Evolutionary conservation across 2,888 invertebrate species (phyloP).

Genomic region (Margaritifera margaritifera): DNA sequence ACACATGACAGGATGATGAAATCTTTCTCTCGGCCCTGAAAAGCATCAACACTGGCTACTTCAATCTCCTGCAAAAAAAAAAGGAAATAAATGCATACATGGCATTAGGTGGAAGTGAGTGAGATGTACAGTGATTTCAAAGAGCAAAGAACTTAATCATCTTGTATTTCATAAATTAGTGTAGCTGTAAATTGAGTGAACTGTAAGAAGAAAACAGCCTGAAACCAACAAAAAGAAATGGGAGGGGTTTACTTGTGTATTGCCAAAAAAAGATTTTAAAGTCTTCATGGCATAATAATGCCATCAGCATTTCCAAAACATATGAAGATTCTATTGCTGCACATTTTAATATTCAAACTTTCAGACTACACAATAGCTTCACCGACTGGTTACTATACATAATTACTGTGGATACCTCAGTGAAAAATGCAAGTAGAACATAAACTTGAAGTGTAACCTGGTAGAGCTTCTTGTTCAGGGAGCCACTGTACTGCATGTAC

Average conservation of each 20-base stretch:
- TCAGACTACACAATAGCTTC: too few relatives aligned
- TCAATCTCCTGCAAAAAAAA: slow-evolving; percentile 88
- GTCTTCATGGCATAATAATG: too few relatives aligned
- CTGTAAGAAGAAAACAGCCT: neutral
- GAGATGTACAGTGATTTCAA: too few relatives aligned
- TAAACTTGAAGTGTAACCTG: slow-evolving; percentile 69
- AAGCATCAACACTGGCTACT: slow-evolving; percentile 99
- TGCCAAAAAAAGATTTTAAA: too few relatives aligned
- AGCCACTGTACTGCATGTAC: slow-evolving; percentile 99
- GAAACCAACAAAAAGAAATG: neutral
- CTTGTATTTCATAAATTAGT: neutral
- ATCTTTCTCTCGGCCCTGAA: slow-evolving; percentile 99
- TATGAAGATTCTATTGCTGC: too few relatives aligned
- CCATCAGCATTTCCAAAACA: too few relatives aligned
- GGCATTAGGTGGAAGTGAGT: neutral
- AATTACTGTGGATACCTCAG: too few relatives aligned
- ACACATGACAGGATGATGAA: slow-evolving; percentile 99
- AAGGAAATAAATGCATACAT: neutral
- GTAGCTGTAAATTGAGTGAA: neutral
- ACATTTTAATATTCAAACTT: too few relatives aligned
- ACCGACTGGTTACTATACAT: too few relatives aligned
- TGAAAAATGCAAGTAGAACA: too few relatives aligned
- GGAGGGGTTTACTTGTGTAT: too few relatives aligned
- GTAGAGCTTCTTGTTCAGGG: slow-evolving; percentile 95
- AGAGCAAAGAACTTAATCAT: too few relatives aligned